Base-by-base conservation (phyloP, 2,113 vertebrate species). In the Trachemys scripta region DNA sequence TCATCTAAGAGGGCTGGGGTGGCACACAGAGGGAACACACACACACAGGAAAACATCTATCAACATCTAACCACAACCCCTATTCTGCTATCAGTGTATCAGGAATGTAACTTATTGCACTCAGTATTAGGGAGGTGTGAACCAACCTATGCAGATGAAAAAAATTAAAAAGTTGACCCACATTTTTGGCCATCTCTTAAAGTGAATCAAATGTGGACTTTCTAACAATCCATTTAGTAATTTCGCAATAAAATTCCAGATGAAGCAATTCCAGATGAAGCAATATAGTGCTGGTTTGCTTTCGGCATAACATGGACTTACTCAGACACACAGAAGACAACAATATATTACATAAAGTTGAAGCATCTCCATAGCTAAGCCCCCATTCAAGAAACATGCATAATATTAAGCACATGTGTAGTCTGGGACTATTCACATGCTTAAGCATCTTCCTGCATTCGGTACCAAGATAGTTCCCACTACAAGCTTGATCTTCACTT, bases 21-120 rank as follows among this genome's bases (percentile, higher is more conserved):
- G 53, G 53, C 53, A 54, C 7, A 22, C 8, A 54, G 53, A 54
- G 53, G 20, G 53, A 54, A 54, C 53, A 54, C 53, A 54, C 53
- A 42, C 53, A 54, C 53, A 54, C 19, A 22, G 53, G 53, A 8
- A 54, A 54, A 54, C 20, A 54, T 54, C 20, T 54, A 22, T 54
- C 53, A 54, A 22, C 20, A 54, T 54, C 20, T 54, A 54, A 22
- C 53, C 53, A 22, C 53, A 54, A 54, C 20, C 8, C 53, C 7
- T 45, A 22, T 16, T 20, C n/a, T 42, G 69, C n/a, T 45, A 45
- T 45, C 24, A 62, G 45, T 1, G 56, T 31, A 0, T 0, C n/a
- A 6, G 47, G 20, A 27, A 20, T 2, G 13, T 38, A 50, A 76
- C 5, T 76, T n/a, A 75, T 22, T 22, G 69, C n/a, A 38, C 20